A percentile compares a stretch with the other conserved stretches of the same genome.
phyloP scores from a whole-genome alignment of 2,113 vertebrate genomes.

The Toxotes chatareus region DNA sequence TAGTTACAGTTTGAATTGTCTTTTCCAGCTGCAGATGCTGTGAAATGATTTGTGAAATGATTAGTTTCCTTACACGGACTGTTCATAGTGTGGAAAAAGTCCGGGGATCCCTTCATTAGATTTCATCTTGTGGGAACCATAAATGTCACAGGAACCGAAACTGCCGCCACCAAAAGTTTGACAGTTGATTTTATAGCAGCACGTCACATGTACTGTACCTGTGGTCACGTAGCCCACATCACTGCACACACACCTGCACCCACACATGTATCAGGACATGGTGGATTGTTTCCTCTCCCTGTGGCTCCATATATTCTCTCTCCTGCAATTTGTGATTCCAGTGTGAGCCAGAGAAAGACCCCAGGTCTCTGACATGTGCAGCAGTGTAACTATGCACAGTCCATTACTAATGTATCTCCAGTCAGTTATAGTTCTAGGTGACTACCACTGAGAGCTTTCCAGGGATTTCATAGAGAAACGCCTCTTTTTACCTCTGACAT shows the following conservation, averaged over 20 bases:
- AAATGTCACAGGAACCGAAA: neutral
- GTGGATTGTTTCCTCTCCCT: constrained; percentile 9
- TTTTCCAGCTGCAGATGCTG: no score
- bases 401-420: neutral
- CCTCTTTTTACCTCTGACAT: neutral
- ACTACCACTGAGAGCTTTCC: neutral
- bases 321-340: neutral
- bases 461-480: neutral
- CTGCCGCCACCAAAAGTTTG: neutral
- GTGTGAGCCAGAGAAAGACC: neutral
- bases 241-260: neutral
- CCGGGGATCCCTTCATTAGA: no score
- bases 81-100: no score
- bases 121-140: no score
- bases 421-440: neutral
- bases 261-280: neutral
- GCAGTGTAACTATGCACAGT: neutral
- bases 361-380: neutral
- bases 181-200: neutral
- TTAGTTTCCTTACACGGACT: no score
- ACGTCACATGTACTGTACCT: neutral
- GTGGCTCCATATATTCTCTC: constrained; percentile 12
- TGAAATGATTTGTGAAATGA: no score
- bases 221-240: neutral
- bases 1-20: no score